Conservation (phyloP, 92 coral and sea anemone species). For the Desmophyllum pertusum region DNA sequence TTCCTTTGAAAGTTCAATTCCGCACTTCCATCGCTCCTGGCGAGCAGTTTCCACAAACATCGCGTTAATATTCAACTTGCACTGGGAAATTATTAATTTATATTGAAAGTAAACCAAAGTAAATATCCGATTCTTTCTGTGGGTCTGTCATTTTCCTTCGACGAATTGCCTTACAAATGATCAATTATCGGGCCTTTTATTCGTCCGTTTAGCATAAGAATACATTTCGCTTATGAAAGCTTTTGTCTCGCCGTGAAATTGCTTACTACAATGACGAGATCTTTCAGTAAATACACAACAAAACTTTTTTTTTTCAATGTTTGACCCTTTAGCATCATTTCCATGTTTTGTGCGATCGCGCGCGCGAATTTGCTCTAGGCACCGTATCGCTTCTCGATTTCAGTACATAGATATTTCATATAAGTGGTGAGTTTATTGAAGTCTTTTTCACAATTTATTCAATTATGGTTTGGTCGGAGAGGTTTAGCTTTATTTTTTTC, state of each 20-base stretch:
- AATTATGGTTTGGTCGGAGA: constrained; percentile 71
- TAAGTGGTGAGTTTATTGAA: constrained; percentile 77
- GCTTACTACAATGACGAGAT: constrained; percentile 68
- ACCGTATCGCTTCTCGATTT: not conserved
- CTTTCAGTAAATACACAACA: constrained; percentile 74
- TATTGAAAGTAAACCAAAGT: constrained; percentile 83
- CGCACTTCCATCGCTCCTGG: constrained; percentile 46
- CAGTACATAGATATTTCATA: constrained; percentile 55
- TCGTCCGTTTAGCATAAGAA: constrained; percentile 95
- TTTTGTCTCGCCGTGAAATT: constrained; percentile 87
- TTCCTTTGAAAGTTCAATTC: constrained; percentile 69
- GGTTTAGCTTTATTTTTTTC: constrained; percentile 56
- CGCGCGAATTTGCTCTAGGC: not conserved
- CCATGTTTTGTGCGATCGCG: constrained; percentile 1
- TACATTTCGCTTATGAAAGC: constrained; percentile 78
- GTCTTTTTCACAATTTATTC: constrained; percentile 73
- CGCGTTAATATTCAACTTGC: constrained; percentile 82
- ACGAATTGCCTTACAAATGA: constrained; percentile 99
- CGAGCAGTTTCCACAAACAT: constrained; percentile 64
- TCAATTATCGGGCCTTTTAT: constrained; percentile 96
- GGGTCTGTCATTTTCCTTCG: constrained; percentile 82
- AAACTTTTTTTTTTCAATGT: constrained; percentile 30
- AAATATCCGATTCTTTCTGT: constrained; percentile 89
- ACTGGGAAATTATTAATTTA: constrained; percentile 85
- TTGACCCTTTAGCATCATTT: constrained; percentile 30